Conservation (phyloP, 1,140 invertebrate species). For the Leptestheria dahalacensis region DNA sequence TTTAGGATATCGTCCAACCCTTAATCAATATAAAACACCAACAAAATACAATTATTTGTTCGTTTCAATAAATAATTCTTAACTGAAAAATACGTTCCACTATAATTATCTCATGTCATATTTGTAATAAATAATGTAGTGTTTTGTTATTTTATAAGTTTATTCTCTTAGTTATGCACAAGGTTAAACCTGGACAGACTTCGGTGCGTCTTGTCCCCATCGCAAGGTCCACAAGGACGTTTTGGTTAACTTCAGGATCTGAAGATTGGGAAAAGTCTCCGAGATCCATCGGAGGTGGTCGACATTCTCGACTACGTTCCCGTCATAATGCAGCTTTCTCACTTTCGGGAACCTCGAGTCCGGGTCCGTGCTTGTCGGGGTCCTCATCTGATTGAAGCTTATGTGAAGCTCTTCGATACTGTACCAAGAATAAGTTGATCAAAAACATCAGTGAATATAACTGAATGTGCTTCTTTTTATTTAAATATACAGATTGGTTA, state of each 20-base stretch:
- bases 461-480: too few relatives aligned
- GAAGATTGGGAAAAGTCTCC: constrained; percentile 62
- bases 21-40: too few relatives aligned
- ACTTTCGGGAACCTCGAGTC: not conserved
- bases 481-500: too few relatives aligned
- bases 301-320: constrained; percentile 9
- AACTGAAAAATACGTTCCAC: too few relatives aligned
- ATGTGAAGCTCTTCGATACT: constrained; percentile 75
- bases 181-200: not conserved
- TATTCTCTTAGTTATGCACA: not conserved
- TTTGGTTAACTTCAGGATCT: constrained; percentile 68
- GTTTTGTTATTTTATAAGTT: not conserved
- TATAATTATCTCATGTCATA: not conserved
- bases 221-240: constrained; percentile 53
- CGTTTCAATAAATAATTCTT: too few relatives aligned
- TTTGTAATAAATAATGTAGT: not conserved
- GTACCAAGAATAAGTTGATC: constrained; percentile 22
- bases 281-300: constrained; percentile 10
- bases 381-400: constrained; percentile 39
- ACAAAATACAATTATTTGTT: too few relatives aligned
- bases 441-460: too few relatives aligned
- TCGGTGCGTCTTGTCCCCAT: not conserved
- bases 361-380: not conserved
- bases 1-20: too few relatives aligned
- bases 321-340: constrained; percentile 8